These are phyloP conservation scores for Lepetodrilus schrolli DNA, from an alignment of 2,888 invertebrate genomes.

Conservation along the genomic window DNA sequence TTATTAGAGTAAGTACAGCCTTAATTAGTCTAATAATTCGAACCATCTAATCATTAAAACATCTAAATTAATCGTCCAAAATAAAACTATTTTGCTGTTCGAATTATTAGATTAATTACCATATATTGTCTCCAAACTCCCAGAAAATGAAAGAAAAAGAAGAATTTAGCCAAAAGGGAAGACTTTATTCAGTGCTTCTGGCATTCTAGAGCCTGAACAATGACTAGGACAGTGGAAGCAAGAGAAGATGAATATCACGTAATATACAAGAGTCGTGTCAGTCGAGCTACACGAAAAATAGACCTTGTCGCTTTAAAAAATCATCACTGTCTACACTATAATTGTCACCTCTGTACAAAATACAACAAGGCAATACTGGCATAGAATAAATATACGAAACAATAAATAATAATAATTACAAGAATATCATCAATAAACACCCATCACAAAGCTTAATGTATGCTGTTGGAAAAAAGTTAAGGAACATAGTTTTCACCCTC, in stretches of 20 bases:
- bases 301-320: background rate
- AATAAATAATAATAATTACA: constrained; percentile 23
- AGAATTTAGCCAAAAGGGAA: constrained; percentile 21
- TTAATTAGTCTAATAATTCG: no score
- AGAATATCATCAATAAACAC: constrained; percentile 10
- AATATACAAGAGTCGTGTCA: background rate
- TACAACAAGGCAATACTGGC: background rate
- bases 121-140: no score
- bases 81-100: no score
- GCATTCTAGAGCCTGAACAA: constrained; percentile 23
- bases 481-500: no score
- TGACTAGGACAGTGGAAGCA: constrained; percentile 22
- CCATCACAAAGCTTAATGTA: constrained; percentile 17
- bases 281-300: background rate
- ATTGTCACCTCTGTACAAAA: constrained; percentile 10
- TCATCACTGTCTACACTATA: background rate
- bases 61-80: no score
- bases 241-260: constrained; percentile 12
- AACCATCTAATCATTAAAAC: no score
- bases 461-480: no score
- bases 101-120: no score
- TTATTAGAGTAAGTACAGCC: no score
- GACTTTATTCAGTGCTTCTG: constrained; percentile 27
- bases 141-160: background rate
- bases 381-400: constrained; percentile 15